These are phyloP conservation scores for Sthenelais limicola DNA, from an alignment of 2,888 invertebrate genomes.

Conservation along the genomic window DNA sequence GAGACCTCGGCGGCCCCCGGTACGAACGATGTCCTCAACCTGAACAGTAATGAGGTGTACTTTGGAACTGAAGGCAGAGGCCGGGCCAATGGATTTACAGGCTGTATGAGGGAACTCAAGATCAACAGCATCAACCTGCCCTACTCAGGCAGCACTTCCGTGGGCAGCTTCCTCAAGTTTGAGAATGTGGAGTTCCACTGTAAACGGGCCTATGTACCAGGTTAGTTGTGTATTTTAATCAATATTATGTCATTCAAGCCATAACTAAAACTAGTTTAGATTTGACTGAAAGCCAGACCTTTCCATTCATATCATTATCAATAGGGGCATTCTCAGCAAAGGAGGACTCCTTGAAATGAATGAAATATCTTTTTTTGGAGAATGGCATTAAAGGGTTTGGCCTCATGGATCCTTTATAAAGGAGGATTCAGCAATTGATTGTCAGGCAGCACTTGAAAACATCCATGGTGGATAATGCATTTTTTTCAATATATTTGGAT, in stretches of 20 bases:
- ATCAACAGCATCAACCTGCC: conserved; percentile 85
- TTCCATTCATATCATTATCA: too few relatives aligned
- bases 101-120: conserved; percentile 88
- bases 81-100: conserved; percentile 58
- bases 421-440: too few relatives aligned
- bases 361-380: too few relatives aligned
- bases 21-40: conserved; percentile 86
- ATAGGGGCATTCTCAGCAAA: too few relatives aligned
- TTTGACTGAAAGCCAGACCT: too few relatives aligned
- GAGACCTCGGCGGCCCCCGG: conserved; percentile 83
- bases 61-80: conserved; percentile 84
- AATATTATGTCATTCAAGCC: not conserved
- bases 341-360: too few relatives aligned
- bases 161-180: conserved; percentile 70
- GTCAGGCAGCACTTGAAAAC: too few relatives aligned
- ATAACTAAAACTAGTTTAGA: too few relatives aligned
- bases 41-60: conserved; percentile 86
- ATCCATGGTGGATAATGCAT: too few relatives aligned
- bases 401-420: too few relatives aligned
- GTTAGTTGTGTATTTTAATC: conserved; percentile 21
- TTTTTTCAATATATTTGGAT: too few relatives aligned
- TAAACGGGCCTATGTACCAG: conserved; percentile 54
- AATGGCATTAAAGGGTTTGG: too few relatives aligned
- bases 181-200: conserved; percentile 71
- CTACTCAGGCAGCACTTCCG: conserved; percentile 73